Evolutionary conservation across 2,113 vertebrate species (phyloP).

Genomic region (Gymnobelideus leadbeateri): DNA sequence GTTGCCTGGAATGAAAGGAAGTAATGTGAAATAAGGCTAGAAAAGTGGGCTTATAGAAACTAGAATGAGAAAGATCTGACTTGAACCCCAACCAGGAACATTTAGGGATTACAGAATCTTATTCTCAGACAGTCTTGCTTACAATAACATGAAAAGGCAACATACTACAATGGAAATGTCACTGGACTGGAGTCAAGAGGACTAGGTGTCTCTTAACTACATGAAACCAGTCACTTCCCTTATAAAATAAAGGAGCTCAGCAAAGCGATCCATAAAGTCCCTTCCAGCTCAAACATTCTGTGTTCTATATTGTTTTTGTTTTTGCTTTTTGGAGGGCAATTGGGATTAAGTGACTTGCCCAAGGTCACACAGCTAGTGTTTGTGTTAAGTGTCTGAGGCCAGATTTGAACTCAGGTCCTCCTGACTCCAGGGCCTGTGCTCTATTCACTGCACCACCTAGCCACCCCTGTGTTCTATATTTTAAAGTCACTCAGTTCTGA

Average conservation of each 20-base stretch:
- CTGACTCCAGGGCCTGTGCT: too few species aligned
- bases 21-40: background rate
- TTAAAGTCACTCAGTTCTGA: background rate
- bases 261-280: background rate
- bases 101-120: background rate
- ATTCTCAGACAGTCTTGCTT: background rate
- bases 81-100: background rate
- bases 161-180: background rate
- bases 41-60: background rate
- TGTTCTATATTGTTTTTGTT: background rate
- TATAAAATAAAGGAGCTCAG: background rate
- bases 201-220: background rate
- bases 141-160: background rate
- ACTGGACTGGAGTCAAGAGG: background rate
- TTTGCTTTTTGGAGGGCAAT: too few species aligned
- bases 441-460: too few species aligned
- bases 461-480: background rate
- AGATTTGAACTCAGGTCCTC: too few species aligned
- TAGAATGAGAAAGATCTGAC: background rate
- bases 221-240: background rate
- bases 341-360: too few species aligned
- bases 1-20: background rate
- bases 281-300: background rate
- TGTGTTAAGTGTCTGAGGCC: too few species aligned
- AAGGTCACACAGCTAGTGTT: too few species aligned